Conservation (phyloP, 2,113 vertebrate species). For the Macquaria australasica region DNA sequence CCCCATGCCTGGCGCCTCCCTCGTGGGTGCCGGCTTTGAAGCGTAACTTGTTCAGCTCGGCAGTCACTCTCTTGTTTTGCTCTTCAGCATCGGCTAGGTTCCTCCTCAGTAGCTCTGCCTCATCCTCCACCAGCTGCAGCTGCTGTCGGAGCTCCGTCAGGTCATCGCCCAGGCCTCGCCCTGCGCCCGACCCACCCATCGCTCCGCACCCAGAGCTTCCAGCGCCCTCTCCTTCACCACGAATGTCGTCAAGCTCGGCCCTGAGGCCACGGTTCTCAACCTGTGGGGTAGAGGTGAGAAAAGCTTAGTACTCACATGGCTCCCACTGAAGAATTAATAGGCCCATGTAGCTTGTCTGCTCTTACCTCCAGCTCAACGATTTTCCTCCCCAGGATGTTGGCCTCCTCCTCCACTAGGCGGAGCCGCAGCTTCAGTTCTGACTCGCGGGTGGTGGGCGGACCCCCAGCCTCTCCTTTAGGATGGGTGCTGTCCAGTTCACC, state of each 20-base stretch:
- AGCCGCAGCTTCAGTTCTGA: constrained; percentile 95
- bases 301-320: not conserved
- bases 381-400: constrained; percentile 97
- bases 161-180: constrained; percentile 91
- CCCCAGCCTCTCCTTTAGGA: constrained; percentile 95
- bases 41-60: constrained; percentile 94
- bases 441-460: constrained; percentile 95
- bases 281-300: constrained; percentile 28
- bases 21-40: constrained; percentile 92
- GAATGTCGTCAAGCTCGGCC: constrained; percentile 94
- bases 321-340: not conserved
- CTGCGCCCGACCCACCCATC: constrained; percentile 80
- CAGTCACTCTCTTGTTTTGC: constrained; percentile 93
- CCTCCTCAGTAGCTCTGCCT: constrained; percentile 94
- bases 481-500: constrained; percentile 95
- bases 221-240: constrained; percentile 89
- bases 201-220: constrained; percentile 82
- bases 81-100: constrained; percentile 95
- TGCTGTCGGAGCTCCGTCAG: constrained; percentile 95
- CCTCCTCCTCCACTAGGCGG: constrained; percentile 96
- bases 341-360: too few species aligned
- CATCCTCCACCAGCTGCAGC: constrained; percentile 96
- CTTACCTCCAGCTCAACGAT: constrained; percentile 94
- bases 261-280: constrained; percentile 95
- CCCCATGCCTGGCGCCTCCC: constrained; percentile 85